Percentiles rank a stretch among this genome's conserved stretches.
phyloP scores from a whole-genome alignment of 2,888 invertebrate genomes.

The Torymus aiolomorphi region DNA sequence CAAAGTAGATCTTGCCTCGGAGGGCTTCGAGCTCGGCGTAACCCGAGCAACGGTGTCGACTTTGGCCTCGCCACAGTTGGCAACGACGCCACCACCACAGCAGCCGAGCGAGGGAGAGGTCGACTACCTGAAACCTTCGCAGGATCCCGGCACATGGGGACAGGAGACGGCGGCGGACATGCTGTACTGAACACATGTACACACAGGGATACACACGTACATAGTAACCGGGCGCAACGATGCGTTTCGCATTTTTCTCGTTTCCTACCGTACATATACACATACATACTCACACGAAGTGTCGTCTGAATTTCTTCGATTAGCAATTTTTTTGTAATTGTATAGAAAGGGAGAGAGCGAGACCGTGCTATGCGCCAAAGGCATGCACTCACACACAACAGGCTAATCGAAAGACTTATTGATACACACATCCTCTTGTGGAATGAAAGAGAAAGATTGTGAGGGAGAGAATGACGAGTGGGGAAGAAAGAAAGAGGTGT shows the following conservation, averaged over 20 bases:
- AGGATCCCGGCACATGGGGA: slow-evolving; percentile 75
- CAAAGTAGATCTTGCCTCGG: slow-evolving; percentile 81
- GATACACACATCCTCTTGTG: not conserved
- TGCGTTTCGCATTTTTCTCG: slow-evolving; percentile 48
- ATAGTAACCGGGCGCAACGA: slow-evolving; percentile 26
- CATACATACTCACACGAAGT: slow-evolving; percentile 14
- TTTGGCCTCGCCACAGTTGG: slow-evolving; percentile 63
- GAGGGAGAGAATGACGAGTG: slow-evolving; percentile 11
- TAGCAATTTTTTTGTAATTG: slow-evolving; percentile 29
- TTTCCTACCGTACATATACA: slow-evolving; percentile 26
- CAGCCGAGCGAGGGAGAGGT: slow-evolving; percentile 65
- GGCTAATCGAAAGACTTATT: not conserved
- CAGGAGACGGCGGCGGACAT: slow-evolving; percentile 76
- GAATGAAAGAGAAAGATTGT: slow-evolving; percentile 9
- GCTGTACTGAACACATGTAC: slow-evolving; percentile 70
- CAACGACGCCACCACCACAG: slow-evolving; percentile 29
- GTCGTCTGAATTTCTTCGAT: slow-evolving; percentile 39
- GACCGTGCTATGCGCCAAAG: not conserved
- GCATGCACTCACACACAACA: not conserved
- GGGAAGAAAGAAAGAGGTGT: slow-evolving; percentile 16
- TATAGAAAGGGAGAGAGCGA: slow-evolving; percentile 25
- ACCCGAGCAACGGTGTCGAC: slow-evolving; percentile 78
- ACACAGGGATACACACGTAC: slow-evolving; percentile 35
- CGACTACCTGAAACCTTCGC: slow-evolving; percentile 74
- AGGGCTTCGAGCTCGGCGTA: slow-evolving; percentile 87